Conservation (phyloP, 2,113 vertebrate genomes). For the Tachycineta bicolor region DNA sequence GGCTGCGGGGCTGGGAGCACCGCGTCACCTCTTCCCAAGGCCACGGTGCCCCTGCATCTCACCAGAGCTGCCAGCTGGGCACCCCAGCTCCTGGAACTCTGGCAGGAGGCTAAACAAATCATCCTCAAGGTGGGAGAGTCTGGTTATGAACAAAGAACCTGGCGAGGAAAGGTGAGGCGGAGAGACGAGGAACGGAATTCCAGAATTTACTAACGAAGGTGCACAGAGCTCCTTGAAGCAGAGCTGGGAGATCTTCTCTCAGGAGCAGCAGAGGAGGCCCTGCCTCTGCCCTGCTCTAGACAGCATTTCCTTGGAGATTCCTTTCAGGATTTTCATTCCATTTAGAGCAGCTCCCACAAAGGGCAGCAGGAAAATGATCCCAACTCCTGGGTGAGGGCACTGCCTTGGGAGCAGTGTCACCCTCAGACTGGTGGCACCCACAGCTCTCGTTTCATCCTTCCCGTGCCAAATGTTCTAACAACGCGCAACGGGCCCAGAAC, state of each 20-base stretch:
- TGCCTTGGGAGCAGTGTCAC: background rate
- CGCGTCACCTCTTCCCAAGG: background rate
- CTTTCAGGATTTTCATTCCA: background rate
- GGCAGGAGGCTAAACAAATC: background rate
- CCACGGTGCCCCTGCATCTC: background rate
- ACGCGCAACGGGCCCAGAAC: background rate
- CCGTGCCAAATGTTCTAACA: rapidly evolving
- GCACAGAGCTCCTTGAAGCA: background rate
- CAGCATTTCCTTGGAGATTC: background rate
- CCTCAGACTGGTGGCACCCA: rapidly evolving
- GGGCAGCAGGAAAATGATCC: background rate
- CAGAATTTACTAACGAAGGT: background rate
- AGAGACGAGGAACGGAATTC: background rate
- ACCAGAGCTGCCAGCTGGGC: background rate
- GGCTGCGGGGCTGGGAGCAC: constrained; percentile 7
- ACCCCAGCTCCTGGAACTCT: background rate
- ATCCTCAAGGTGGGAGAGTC: background rate
- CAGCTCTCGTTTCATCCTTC: background rate
- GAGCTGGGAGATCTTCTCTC: background rate
- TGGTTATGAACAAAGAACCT: background rate
- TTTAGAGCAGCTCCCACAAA: background rate
- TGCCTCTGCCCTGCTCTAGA: background rate
- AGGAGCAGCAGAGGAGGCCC: background rate
- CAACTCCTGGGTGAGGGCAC: background rate
- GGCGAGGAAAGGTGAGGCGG: background rate